Evolutionary conservation across 2,888 invertebrate genomes (phyloP), one percentile per base, ranked within the genome.

Genomic region (Caenorhabditis parvicauda): DNA sequence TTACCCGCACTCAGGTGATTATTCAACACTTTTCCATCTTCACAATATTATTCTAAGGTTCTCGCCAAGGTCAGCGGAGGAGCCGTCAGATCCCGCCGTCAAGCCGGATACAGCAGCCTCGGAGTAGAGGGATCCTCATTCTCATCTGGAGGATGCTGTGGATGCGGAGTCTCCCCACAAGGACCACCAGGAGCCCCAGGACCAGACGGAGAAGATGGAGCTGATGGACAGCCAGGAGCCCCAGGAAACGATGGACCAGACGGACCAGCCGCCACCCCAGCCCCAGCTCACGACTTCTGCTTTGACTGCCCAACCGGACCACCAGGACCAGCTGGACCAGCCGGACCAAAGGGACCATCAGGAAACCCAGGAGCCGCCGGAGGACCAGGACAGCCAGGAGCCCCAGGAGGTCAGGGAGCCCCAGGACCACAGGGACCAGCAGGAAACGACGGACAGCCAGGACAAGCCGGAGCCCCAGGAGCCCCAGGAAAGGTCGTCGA

Each of bases 291-390:
- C 58, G 65, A 72, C 28, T 69, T 59, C 59, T 70, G 72, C 60
- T 65, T 65, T 58, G 69, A 72, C 39, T 68, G 72, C 62, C 65
- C 68, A 51, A 51, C 53, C n/a, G 70, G 70, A 57, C 59, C 67
- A 39, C 55, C 67, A 32, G 70, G 68, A 56, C 62, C 58, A 47
- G 44, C 51, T 46, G 47, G 69, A 56, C 48, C 49, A 46, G 58
- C 62, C 27, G 76, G 76, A 63, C 72, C 70, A 45, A 70, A 75
- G 49, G 76, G 76, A 70, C 68, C 73, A 56, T 64, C 62, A 32
- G 77, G 78, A 54, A 60, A 66, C 54, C 71, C 74, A 45, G 75
- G 75, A 67, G 56, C 65, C 41, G 63, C 64, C 38, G 76, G 75
- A 61, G 54, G 59, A 28, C 67, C 70, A 45, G 75, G 75, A 57